Evolutionary conservation across 1,140 invertebrate genomes (phyloP), one percentile per base, ranked within the genome.

Genomic region (Monochamus saltuarius): DNA sequence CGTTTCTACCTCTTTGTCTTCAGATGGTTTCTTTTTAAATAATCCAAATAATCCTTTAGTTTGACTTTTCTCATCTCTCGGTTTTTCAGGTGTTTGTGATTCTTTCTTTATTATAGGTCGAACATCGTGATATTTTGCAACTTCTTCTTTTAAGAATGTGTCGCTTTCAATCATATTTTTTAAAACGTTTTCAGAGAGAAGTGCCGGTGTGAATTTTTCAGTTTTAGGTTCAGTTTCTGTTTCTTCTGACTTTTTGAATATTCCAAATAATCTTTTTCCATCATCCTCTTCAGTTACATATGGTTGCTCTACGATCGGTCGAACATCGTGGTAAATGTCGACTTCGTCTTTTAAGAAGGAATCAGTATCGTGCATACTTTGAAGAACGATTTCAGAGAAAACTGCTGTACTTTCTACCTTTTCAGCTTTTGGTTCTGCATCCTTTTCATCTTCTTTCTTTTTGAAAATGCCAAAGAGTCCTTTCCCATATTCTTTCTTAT

Each of bases 81-180:
- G 14, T 17, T 53, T 39, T 39, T 42, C 29, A 7, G 51, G 9
- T 37, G 14, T 22, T 47, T 59, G 17, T 42, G 29, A 10, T 9
- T 51, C 7, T 35, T 22, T 7, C 37, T 11, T 40, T 7, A 55
- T 19, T 4, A 45, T 17, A 2, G 55, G 47, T 29, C 53, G 14
- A 11, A 64, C 62, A 19, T 64, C 62, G 17, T 61, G 58, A 29
- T 56, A 64, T n/a, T 47, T 42, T 10, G 36, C 22, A 19, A 65
- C 49, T 60, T 67, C 65, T 34, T 67, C 58, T 17, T 39, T 17
- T 43, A 67, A 61, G 22, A 67, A 67, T 14, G 55, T 47, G 17
- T 45, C 61, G 6, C 55, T 62, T 2, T 42, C 43, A 2, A 43
- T 38, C 43, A 64, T 64, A 16, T 61, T 39, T 29, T 29, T 29